Percentiles rank a stretch among this genome's conserved stretches.
Conservation (phyloP, 2,888 invertebrate genomes). For the Crocallis elinguaria region DNA sequence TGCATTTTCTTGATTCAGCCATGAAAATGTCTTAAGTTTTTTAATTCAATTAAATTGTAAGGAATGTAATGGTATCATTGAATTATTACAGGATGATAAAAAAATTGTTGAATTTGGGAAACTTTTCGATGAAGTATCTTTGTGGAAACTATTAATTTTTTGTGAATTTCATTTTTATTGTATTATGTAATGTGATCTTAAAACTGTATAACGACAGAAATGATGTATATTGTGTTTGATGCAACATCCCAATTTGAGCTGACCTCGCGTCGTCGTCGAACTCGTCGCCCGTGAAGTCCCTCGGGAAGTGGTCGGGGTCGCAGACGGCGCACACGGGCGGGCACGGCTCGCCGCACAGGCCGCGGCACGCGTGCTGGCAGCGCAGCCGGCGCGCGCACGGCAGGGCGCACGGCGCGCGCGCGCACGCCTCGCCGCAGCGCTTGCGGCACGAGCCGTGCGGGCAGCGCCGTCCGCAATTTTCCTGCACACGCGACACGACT, state of each 20-base stretch:
- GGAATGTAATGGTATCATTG: too few relatives aligned
- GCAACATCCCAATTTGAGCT: constrained; percentile 5
- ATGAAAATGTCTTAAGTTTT: too few relatives aligned
- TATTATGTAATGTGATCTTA: too few relatives aligned
- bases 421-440: constrained; percentile 76
- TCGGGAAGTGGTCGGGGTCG: constrained; percentile 75
- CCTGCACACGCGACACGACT: constrained; percentile 45
- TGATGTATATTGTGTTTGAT: too few relatives aligned
- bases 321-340: constrained; percentile 85
- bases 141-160: too few relatives aligned
- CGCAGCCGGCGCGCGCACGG: constrained; percentile 61
- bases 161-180: too few relatives aligned
- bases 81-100: too few relatives aligned
- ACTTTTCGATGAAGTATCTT: too few relatives aligned
- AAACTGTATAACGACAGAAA: too few relatives aligned
- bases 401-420: constrained; percentile 68
- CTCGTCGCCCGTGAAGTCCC: constrained; percentile 63
- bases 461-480: constrained; percentile 72
- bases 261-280: constrained; percentile 81
- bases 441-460: constrained; percentile 75
- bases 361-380: constrained; percentile 88
- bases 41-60: too few relatives aligned
- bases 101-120: too few relatives aligned
- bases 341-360: constrained; percentile 90
- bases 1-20: too few relatives aligned